A percentile compares a stretch with the other conserved stretches of the same genome.
These are phyloP conservation scores for Limnephilus marmoratus DNA, from an alignment of 2,888 invertebrate genomes.

Conservation along the genomic window DNA sequence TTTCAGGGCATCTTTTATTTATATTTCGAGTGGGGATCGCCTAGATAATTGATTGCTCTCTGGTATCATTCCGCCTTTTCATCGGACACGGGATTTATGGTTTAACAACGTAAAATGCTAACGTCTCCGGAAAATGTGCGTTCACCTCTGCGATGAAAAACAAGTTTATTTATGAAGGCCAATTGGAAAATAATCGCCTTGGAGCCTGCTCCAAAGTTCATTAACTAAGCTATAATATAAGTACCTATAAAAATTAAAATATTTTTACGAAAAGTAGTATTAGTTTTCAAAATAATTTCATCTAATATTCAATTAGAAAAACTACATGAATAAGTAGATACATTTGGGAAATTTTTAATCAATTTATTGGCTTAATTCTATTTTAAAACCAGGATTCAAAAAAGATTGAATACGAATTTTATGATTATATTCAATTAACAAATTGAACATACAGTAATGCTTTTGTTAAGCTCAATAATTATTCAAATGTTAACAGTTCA, in stretches of 20 bases:
- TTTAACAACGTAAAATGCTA: constrained; percentile 56
- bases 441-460: neutral
- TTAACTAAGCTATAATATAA: neutral
- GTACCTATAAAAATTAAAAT: no score
- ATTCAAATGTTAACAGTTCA: neutral
- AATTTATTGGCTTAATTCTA: no score
- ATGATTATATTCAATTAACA: neutral
- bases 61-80: constrained; percentile 54
- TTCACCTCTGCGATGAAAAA: constrained; percentile 4
- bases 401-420: neutral
- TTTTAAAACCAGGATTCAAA: neutral
- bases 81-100: constrained; percentile 60
- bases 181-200: neutral
- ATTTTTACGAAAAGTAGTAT: no score
- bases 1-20: constrained; percentile 63
- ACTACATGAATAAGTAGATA: no score
- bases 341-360: no score
- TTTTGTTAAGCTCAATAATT: neutral
- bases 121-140: constrained; percentile 37
- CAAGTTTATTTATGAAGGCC: neutral
- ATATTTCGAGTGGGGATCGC: constrained; percentile 55
- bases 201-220: neutral
- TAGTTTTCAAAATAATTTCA: no score
- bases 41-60: constrained; percentile 60
- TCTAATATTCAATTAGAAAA: no score